Base-by-base conservation (phyloP, 2,888 invertebrate species). In the Scaptomyza parva region DNA sequence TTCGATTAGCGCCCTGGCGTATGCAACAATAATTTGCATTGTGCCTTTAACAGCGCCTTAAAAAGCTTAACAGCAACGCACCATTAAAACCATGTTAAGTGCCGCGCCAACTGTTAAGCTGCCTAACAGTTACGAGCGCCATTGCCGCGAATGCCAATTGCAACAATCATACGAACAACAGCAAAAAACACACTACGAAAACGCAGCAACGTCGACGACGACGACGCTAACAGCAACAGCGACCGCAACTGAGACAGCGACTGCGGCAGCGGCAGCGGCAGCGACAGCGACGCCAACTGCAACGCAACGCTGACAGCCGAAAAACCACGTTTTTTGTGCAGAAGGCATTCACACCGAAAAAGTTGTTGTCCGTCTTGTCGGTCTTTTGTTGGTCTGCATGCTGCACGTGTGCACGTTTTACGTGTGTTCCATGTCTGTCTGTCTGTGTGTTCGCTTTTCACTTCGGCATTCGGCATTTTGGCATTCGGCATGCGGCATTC, bases 291-390 rank as follows among this genome's bases (percentile, higher is more conserved):
- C 69, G 17, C 30, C 52, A 39, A 48, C 59, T 39, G 33, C 60
- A 65, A 63, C 64, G 70, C 87, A 69, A 50, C 61, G 68, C 50
- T 69, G 66, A 66, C 67, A 72, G 72, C 65, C 74, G 75, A 86
- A 82, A 83, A 76, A 87, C 85, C 88, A 86, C 80, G 76, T 78
- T 78, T 79, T 80, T 80, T 86, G 79, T 90, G 91, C 91, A 90
- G 90, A 90, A 90, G 90, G 89, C 91, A 91, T 91, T 91, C 91
- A 91, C 91, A 91, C 91, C 90, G 78, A 88, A 88, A 82, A 89
- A 73, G 69, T 73, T 73, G 47, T 69, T 72, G 58, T 43, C 26
- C 52, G 48, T 22, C 22, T 47, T 54, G 48, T 12, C 11, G 11
- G 41, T 22, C 41, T 12, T n/a, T n/a, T 17, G 41, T 62, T 26